phyloP scores from a whole-genome alignment of 2,797 vertebrate genomes.

The Pseudocheirus occidentalis region DNA sequence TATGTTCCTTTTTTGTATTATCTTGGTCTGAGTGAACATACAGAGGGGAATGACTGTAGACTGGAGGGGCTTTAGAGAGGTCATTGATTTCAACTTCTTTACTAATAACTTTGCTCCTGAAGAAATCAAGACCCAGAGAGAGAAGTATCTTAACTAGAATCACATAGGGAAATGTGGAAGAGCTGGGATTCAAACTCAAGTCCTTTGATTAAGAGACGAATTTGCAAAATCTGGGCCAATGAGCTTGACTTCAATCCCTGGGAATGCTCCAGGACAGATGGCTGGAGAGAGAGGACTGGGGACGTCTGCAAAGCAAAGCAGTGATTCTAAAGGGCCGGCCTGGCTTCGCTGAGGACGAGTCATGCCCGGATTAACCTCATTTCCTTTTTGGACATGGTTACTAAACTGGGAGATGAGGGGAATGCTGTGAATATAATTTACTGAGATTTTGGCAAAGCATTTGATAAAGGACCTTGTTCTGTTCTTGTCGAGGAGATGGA shows the following conservation, averaged over 20 bases:
- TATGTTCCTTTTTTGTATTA: neutral
- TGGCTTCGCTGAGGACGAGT: neutral
- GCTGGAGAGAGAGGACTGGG: neutral
- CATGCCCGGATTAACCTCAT: neutral
- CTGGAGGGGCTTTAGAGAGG: neutral
- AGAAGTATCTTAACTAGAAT: neutral
- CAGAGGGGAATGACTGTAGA: neutral
- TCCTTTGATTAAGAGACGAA: neutral
- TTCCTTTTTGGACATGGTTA: neutral
- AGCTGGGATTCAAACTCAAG: neutral
- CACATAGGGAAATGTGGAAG: too few species aligned
- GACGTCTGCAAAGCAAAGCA: neutral
- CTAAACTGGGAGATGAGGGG: neutral
- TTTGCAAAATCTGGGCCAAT: neutral
- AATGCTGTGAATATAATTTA: neutral
- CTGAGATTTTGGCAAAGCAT: neutral
- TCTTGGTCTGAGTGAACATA: neutral
- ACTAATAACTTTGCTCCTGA: neutral
- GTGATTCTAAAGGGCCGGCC: neutral
- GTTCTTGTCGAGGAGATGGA: neutral
- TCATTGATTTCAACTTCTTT: neutral
- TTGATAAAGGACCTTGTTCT: neutral
- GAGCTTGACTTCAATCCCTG: neutral
- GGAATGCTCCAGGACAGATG: neutral
- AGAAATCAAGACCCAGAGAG: neutral